Evolutionary conservation across 1,140 invertebrate genomes (phyloP).

Genomic region (Heliconius hewitsoni): DNA sequence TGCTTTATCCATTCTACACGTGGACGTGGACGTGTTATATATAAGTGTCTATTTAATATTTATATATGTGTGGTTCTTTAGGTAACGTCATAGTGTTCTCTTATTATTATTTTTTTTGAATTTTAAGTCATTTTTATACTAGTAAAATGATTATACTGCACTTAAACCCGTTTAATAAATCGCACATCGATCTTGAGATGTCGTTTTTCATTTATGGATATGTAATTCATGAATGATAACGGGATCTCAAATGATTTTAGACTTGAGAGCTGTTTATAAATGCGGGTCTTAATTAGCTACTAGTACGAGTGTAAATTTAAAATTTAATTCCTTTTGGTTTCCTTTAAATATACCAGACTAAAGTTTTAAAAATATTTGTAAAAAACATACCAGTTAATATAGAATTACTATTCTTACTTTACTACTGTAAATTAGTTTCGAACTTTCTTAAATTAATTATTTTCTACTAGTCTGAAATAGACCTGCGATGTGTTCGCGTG

Average conservation of each 20-base stretch:
- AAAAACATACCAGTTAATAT: not conserved
- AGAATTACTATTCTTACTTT: too few relatives aligned
- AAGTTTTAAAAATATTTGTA: not conserved
- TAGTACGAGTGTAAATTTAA: too few relatives aligned
- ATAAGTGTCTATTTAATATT: not conserved
- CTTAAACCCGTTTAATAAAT: too few relatives aligned
- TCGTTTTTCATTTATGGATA: too few relatives aligned
- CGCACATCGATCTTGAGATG: too few relatives aligned
- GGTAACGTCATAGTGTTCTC: not conserved
- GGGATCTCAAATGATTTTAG: too few relatives aligned
- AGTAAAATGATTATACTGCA: too few relatives aligned
- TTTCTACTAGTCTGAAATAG: conserved; percentile 25
- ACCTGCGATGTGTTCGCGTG: conserved; percentile 31
- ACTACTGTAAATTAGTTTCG: not conserved
- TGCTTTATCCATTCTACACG: conserved; percentile 21
- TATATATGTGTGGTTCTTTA: not conserved
- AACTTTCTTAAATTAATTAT: conserved; percentile 29
- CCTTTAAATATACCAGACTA: not conserved
- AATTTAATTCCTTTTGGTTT: not conserved
- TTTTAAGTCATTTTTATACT: too few relatives aligned
- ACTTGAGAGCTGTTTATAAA: too few relatives aligned
- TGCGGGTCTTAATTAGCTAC: too few relatives aligned
- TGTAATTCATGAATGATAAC: too few relatives aligned
- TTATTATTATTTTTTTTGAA: too few relatives aligned
- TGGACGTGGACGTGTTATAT: conserved; percentile 23